Percentiles rank a stretch among this genome's conserved stretches.
Evolutionary conservation across 2,797 vertebrate species (phyloP).

Genomic region (Luscinia luscinia): DNA sequence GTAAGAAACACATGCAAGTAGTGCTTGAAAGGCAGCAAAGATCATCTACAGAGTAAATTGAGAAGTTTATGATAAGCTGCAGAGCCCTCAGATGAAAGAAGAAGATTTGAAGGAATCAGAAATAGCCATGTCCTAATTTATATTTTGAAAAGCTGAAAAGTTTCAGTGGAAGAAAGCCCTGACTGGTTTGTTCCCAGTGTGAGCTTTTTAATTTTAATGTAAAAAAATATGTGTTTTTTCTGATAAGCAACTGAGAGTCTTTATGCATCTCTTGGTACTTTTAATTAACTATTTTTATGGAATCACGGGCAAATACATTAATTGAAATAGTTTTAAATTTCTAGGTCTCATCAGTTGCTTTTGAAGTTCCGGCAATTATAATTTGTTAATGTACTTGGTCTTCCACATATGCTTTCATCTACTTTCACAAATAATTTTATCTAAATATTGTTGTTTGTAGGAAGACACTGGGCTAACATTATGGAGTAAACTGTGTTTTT

Average conservation of each 20-base stretch:
- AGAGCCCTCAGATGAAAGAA: not conserved
- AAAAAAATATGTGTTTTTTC: constrained; percentile 2
- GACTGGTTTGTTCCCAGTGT: not conserved
- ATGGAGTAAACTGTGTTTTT: not conserved
- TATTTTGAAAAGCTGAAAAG: constrained; percentile 5
- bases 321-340: constrained; percentile 39
- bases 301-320: not conserved
- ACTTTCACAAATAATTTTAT: not conserved
- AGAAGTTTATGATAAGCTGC: not conserved
- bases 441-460: not conserved
- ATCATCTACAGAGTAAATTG: not conserved
- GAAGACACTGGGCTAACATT: not conserved
- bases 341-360: not conserved
- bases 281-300: constrained; percentile 18
- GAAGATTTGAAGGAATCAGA: not conserved
- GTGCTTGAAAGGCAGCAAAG: not conserved
- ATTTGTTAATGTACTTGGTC: constrained; percentile 20
- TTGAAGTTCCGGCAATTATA: constrained; percentile 42
- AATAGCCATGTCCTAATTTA: not conserved
- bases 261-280: constrained; percentile 21
- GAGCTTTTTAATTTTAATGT: constrained; percentile 22
- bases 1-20: not conserved
- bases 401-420: constrained; percentile 3
- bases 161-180: not conserved
- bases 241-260: not conserved